Conservation (phyloP, 2,888 invertebrate genomes). For the Elegia similella region DNA sequence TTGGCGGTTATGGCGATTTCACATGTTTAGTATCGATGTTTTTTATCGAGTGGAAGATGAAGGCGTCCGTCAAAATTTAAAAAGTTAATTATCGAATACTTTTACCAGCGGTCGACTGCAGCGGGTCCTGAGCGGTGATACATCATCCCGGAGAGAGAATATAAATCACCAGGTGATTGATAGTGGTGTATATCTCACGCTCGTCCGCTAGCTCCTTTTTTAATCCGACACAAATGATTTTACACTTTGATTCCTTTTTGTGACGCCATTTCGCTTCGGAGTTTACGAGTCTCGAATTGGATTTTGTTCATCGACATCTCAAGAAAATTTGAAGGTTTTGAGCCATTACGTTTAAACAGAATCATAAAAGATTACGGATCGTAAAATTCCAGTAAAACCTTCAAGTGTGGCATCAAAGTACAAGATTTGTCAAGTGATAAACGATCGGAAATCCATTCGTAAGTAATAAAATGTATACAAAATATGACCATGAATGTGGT, state of each 20-base stretch:
- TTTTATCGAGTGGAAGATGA: slow-evolving; percentile 48
- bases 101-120: slow-evolving; percentile 56
- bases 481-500: neutral
- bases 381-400: neutral
- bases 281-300: slow-evolving; percentile 51
- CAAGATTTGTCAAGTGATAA: neutral
- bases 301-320: slow-evolving; percentile 29
- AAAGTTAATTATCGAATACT: slow-evolving; percentile 80
- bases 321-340: slow-evolving; percentile 8
- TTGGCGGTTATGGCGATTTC: slow-evolving; percentile 26
- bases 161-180: slow-evolving; percentile 80
- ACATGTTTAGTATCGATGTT: slow-evolving; percentile 29
- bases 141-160: slow-evolving; percentile 71
- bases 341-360: neutral
- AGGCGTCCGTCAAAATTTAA: slow-evolving; percentile 76
- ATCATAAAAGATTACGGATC: neutral
- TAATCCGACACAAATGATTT: slow-evolving; percentile 79
- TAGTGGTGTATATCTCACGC: slow-evolving; percentile 76
- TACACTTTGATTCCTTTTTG: slow-evolving; percentile 75
- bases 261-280: slow-evolving; percentile 63
- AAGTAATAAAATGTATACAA: neutral
- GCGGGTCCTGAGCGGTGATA: slow-evolving; percentile 57
- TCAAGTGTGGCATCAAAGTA: neutral
- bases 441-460: neutral
- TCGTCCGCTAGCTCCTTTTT: slow-evolving; percentile 75